Base-by-base conservation (phyloP, 1,140 invertebrate species). In the Drosophila nigromelanica region DNA sequence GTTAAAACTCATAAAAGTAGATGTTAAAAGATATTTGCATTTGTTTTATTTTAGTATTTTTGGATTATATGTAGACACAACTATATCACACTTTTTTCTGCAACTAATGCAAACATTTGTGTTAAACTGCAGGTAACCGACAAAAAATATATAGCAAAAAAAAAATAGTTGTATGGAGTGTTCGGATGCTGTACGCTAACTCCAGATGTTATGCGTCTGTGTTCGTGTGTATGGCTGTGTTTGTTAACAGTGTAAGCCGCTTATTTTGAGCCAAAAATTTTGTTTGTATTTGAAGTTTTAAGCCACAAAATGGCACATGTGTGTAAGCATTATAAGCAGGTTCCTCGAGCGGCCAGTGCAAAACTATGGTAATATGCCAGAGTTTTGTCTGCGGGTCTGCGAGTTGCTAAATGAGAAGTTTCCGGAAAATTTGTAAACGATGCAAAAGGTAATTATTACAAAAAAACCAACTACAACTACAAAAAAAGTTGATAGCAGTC, bases 161-260 rank as follows among this genome's bases (percentile, higher is more conserved):
- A 69, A 69, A 1, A 18, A n/a, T 45, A 54, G 37, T 30, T 27
- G 35, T 8, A 43, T 40, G n/a, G 61, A 10, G 8, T 21, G 4
- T 47, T 21, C 5, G 4, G 4, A 27, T 27, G 24, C 39, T 21
- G 21, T 15, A 27, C 37, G 45, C 62, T 27, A 66, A 39, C 55
- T 66, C 40, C 55, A 58, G 51, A 39, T 48, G 35, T 63, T 42
- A 52, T 43, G 24, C 40, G 48, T 4, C 4, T 55, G 30, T 43
- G 24, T 60, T 15, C 60, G 74, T 51, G 30, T 67, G 68, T n/a
- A n/a, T n/a, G n/a, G 27, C 37, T 47, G 58, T 35, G 21, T 68
- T 56, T 73, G 83, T 89, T 89, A 89, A 71, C 83, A 83, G 82
- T 87, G 83, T 87, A 87, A 87, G 83, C 83, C 73, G 83, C 83